phyloP scores from a whole-genome alignment of 1,140 invertebrate species.

The Anoplolepis gracilipes region DNA sequence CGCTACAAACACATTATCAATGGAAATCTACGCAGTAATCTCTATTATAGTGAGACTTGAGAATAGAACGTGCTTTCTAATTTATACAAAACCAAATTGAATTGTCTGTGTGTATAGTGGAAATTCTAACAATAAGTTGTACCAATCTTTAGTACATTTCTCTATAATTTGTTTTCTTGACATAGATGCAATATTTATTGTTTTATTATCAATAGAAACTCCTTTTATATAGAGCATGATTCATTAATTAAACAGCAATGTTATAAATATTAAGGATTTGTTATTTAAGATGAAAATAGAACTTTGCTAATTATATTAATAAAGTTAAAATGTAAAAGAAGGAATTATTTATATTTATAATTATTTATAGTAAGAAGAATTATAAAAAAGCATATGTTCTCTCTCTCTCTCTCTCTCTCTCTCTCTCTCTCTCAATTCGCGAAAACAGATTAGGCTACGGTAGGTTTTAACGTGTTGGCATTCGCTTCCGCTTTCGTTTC shows the following conservation, averaged over 20 bases:
- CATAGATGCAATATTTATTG: constrained; percentile 10
- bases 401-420: neutral
- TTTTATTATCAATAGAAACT: neutral
- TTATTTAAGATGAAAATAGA: neutral
- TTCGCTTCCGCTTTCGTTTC: constrained; percentile 35
- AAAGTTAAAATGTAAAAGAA: neutral
- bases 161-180: constrained; percentile 37
- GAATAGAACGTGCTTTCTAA: constrained; percentile 57
- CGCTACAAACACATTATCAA: constrained; percentile 47
- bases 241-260: neutral
- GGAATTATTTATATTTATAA: neutral
- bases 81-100: constrained; percentile 52
- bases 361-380: no score
- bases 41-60: constrained; percentile 42
- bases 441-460: neutral
- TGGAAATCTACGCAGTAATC: constrained; percentile 50
- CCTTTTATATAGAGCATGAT: neutral
- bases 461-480: constrained; percentile 42
- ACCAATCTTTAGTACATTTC: constrained; percentile 4
- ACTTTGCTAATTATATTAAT: neutral
- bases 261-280: neutral
- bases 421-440: neutral
- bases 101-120: neutral
- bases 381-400: no score
- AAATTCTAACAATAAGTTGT: constrained; percentile 16